Evolutionary conservation across 2,888 invertebrate species (phyloP).

Genomic region (Abscondita cerata): DNA sequence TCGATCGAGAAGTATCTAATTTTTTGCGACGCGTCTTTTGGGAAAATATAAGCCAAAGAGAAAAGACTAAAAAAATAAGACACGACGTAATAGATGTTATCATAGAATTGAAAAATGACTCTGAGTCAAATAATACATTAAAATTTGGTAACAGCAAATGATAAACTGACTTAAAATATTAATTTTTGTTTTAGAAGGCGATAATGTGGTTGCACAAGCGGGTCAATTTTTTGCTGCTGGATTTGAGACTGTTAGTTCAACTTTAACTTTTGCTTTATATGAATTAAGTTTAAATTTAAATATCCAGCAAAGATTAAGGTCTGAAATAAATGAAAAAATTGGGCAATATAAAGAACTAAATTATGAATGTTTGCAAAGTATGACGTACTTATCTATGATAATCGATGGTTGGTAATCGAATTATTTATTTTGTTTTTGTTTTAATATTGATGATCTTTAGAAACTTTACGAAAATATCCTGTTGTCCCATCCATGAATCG

Average conservation of each 20-base stretch:
- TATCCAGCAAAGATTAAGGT: conserved; percentile 59
- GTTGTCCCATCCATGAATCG: conserved; percentile 53
- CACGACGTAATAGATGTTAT: too few species aligned
- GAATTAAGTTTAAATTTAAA: too few species aligned
- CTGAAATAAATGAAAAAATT: conserved; percentile 59
- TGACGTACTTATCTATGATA: conserved; percentile 66
- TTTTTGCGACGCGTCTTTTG: conserved; percentile 50
- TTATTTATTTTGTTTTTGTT: not conserved
- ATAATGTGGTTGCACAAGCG: conserved; percentile 65
- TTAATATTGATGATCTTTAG: conserved; percentile 48
- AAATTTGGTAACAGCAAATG: conserved; percentile 37
- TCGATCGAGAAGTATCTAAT: conserved; percentile 40
- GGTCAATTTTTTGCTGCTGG: conserved; percentile 68
- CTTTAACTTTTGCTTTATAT: conserved; percentile 64
- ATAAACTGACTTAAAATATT: too few species aligned
- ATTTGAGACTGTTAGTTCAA: conserved; percentile 67
- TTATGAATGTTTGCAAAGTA: conserved; percentile 62
- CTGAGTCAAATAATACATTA: too few species aligned
- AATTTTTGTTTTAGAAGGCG: conserved; percentile 59
- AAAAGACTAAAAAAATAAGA: too few species aligned
- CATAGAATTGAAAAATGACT: too few species aligned
- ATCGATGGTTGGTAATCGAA: conserved; percentile 58
- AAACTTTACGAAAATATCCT: too few species aligned
- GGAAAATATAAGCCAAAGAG: too few species aligned
- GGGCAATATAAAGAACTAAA: conserved; percentile 56